Base-by-base conservation (phyloP, 2,113 vertebrate species). In the Hippocampus abdominalis region DNA sequence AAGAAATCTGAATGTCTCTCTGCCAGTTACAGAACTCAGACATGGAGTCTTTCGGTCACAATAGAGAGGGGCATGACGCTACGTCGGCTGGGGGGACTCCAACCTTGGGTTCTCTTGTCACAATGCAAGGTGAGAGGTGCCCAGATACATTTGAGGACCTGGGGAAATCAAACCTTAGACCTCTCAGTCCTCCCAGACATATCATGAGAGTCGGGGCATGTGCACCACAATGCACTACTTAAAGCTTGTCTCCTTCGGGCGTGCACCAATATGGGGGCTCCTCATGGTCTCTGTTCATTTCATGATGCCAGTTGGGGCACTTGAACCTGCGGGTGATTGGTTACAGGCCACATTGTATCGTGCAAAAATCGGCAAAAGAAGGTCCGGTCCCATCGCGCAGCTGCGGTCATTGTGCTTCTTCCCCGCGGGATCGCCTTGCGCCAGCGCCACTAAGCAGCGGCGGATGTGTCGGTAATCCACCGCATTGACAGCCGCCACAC, bases 381-480 rank as follows among this genome's bases (percentile, higher is more conserved):
- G 16, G 62, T 63, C 36, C 9, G 20, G 20, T 10, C 60, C 1
- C 36, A 21, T 40, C 21, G 20, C n/a, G 21, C 12, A 12, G 21
- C 11, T n/a, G 36, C 13, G 36, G 61, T 42, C 61, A n/a, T 42
- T 63, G 61, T 7, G n/a, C 62, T 42, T 64, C 39, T 64, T 64
- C 32, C 32, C 21, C 21, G 11, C n/a, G 62, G 39, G 11, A 16
- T 44, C n/a, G 39, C 7, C 39, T 64, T 44, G 21, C 39, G 25
- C 40, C 39, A 66, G 63, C 74, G 70, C 73, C 36, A n/a, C 46
- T 42, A 57, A 64, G 77, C 69, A 62, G 70, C 77, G 74, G 51
- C 20, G 36, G 59, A 69, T 64, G 70, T 66, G 57, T 71, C 67
- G 57, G 78, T 76, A 75, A 77, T 75, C 75, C 75, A 57, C 53